Conservation (phyloP, 1,140 invertebrate species). For the Metopolophium dirhodum region DNA sequence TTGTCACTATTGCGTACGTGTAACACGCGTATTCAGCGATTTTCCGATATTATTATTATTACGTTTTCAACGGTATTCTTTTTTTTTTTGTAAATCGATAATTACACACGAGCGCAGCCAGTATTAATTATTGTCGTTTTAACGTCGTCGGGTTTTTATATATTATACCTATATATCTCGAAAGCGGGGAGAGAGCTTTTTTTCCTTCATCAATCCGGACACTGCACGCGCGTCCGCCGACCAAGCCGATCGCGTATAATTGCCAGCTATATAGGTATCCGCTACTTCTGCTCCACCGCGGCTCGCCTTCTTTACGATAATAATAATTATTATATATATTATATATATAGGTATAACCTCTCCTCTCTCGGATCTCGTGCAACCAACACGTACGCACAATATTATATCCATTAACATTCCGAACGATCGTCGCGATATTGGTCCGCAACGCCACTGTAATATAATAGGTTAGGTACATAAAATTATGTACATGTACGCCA, state of each 20-base stretch:
- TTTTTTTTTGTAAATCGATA: constrained; percentile 1
- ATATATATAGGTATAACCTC: not conserved
- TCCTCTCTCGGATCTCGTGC: not conserved
- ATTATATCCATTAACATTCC: constrained; percentile 38
- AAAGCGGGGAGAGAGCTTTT: not conserved
- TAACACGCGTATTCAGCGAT: not conserved
- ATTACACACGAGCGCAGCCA: not conserved
- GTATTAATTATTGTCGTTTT: not conserved
- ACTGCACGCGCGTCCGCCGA: not conserved
- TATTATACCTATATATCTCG: too few relatives aligned
- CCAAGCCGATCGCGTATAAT: not conserved
- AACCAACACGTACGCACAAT: not conserved
- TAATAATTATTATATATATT: constrained; percentile 6
- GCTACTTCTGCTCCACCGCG: not conserved
- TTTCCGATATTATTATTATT: constrained; percentile 2
- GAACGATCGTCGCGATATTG: not conserved
- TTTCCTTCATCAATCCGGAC: not conserved
- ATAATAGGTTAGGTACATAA: constrained; percentile 9
- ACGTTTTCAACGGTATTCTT: not conserved
- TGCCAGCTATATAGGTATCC: not conserved
- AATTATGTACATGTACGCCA: not conserved
- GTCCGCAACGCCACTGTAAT: not conserved
- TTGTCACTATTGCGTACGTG: not conserved
- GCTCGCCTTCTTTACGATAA: constrained; percentile 31
- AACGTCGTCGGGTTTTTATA: not conserved